These are phyloP conservation scores for Babyrousa celebensis DNA, from an alignment of 2,797 vertebrate genomes.

Conservation along the genomic window DNA sequence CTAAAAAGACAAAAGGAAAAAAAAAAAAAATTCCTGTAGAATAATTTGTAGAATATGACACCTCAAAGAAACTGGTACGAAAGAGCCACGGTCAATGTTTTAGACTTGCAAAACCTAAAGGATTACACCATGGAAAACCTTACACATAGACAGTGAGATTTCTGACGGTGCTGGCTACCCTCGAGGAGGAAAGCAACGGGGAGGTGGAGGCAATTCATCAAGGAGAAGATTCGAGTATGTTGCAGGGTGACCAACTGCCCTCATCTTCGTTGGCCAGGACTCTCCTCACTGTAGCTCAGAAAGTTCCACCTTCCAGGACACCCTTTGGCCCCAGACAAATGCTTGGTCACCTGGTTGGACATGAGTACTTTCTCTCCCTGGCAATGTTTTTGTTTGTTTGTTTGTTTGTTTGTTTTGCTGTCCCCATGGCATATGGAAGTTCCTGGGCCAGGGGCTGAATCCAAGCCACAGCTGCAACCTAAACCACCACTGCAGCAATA, in stretches of 20 bases:
- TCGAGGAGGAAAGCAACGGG: neutral
- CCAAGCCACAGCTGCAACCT: too few relatives aligned
- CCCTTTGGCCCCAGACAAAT: neutral
- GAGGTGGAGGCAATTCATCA: neutral
- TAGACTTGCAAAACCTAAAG: slow-evolving; percentile 32
- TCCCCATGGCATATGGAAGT: too few relatives aligned
- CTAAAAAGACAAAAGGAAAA: too few relatives aligned
- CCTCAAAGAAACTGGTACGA: neutral
- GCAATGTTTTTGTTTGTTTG: too few relatives aligned
- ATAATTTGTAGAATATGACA: neutral
- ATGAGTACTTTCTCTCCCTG: neutral
- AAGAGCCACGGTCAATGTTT: neutral
- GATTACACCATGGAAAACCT: neutral
- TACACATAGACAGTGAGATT: neutral
- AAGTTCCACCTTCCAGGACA: neutral
- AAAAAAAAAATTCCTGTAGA: neutral
- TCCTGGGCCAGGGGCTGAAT: too few relatives aligned
- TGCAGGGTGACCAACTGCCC: neutral
- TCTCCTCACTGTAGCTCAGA: neutral
- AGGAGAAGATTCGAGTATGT: neutral
- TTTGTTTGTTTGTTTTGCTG: too few relatives aligned
- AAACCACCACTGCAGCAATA: too few relatives aligned
- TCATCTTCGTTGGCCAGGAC: neutral
- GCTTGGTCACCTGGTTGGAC: neutral
- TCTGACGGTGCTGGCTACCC: neutral